Base-by-base conservation (phyloP, 2,888 invertebrate species). In the Hyposoter dolosus region DNA sequence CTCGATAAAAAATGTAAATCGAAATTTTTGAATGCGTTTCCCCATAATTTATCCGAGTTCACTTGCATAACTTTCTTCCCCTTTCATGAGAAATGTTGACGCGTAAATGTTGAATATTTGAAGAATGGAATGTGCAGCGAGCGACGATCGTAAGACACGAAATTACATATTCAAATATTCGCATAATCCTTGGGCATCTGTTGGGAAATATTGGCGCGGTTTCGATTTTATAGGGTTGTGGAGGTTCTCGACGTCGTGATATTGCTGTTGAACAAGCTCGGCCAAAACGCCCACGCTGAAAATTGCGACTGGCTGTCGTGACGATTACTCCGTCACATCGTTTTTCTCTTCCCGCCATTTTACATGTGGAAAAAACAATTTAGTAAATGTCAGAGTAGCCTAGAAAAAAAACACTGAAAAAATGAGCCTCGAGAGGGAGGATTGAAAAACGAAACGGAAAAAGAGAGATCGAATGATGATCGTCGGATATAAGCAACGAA, bases 221-320 rank as follows among this genome's bases (percentile, higher is more conserved):
- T 76, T 76, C 65, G 40, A 50, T 68, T 78, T 68, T 78, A 68
- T 56, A 60, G 43, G 28, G n/a, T 78, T 28, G 53, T 60, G 23
- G 56, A 60, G 28, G 2, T 60, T 60, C 56, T 28, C 23, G 56
- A 60, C 68, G 43, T 40, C 50, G 28, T 56, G 56, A 7, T 40
- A 10, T 40, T 45, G 69, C 35, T 19, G 50, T 74, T 60, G 65
- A 71, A 85, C 43, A 72, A 69, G 75, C 82, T 53, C 83, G 83
- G 88, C 87, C 87, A 88, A 88, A 85, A 79, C 88, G 83, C 87
- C 88, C 84, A 88, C 88, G 83, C 81, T 43, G n/a, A 65, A 68
- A 65, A 17, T 68, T 45, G 50, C 63, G 60, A 43, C 40, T 35
- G 17, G 35, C 17, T 40, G 40, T 43, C 35, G 17, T 35, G 45